Base-by-base conservation (phyloP, 2,113 vertebrate species). In the Clarias magur region DNA sequence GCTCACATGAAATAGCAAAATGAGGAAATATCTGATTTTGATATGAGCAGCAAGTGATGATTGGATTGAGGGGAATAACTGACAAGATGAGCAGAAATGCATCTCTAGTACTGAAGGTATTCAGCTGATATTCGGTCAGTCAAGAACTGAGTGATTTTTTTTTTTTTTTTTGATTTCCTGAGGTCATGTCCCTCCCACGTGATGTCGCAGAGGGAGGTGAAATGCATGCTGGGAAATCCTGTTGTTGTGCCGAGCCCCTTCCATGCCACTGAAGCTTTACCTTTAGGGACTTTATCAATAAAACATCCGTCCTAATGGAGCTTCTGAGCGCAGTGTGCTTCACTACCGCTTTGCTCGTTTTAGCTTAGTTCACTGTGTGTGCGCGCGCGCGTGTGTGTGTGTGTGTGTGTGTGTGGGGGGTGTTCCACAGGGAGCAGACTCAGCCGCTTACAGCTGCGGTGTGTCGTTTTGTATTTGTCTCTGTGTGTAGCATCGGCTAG, bases 231-330 rank as follows among this genome's bases (percentile, higher is more conserved):
- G 85, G 78, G 80, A 83, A 62, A 80, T 65, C 83, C 80, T 15
- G 57, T 68, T 83, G 79, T 75, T 67, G 27, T 70, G n/a, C 62
- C 53, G 53, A 23, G 19, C 21, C 79, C 34, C 38, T 53, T 82
- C 60, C 57, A 59, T 70, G 73, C 12, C 25, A 57, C 82, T 76
- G 53, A 53, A 67, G 59, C 80, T 81, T 82, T 75, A 68, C 76
- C 88, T 85, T 65, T 57, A 81, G 86, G 83, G 82, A 89, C 84
- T 63, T 82, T 76, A 87, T 87, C 78, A 82, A 85, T 87, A 87
- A 89, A 83, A 85, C 75, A 85, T 87, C 68, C 48, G 73, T 85
- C 78, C 83, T 89, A 87, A 87, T 89, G 83, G 76, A 89, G 80
- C 73, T 82, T 85, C 80, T 68, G 72, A 85, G 59, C 78, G 5